Evolutionary conservation across 2,113 vertebrate species (phyloP), one percentile per base, ranked within the genome.

Genomic region (Sebastes schlegelii): DNA sequence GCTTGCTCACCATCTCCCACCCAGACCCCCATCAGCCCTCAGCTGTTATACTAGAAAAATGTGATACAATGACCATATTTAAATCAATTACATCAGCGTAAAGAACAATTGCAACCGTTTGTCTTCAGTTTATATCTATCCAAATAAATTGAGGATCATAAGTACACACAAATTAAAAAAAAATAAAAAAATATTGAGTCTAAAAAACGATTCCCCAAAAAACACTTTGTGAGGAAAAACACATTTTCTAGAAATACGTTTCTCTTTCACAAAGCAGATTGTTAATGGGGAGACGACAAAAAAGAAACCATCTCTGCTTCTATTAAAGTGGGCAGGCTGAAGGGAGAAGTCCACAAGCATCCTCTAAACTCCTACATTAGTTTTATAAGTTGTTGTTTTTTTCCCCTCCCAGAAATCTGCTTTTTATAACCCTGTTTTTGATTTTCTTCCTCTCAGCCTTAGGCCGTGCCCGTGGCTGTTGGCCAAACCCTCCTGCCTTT

Each of bases 391-490:
- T 67, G 13, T 13, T 80, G 16, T 57, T 49, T 45, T 65, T 10
- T 12, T 1, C 10, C 2, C 8, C 9, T 63, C 5, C 4, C 17
- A 43, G 1, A 72, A 71, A 76, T 52, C 46, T 58, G 57, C 48
- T 65, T 82, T 77, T 79, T 73, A 77, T 80, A 61, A 78, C 69
- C n/a, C 34, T 86, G 77, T 67, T 77, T 79, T 57, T 73, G 76
- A 81, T 78, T 79, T 62, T 51, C 57, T 26, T 34, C 77, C 54
- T 57, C 74, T 66, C 64, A 26, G 84, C 86, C 80, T 64, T 0
- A 52, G 85, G 85, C 85, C 48, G 14, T 65, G 86, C 86, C 84
- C 68, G 42, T 71, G 88, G 90, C 86, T 79, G 77, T 60, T 70
- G 10, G 61, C 82, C 77, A 57, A 81, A 42, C 71, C 34, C 34